Evolutionary conservation across 2,888 invertebrate species (phyloP), one percentile per base, ranked within the genome.

Genomic region (Pyrocoelia pectoralis): DNA sequence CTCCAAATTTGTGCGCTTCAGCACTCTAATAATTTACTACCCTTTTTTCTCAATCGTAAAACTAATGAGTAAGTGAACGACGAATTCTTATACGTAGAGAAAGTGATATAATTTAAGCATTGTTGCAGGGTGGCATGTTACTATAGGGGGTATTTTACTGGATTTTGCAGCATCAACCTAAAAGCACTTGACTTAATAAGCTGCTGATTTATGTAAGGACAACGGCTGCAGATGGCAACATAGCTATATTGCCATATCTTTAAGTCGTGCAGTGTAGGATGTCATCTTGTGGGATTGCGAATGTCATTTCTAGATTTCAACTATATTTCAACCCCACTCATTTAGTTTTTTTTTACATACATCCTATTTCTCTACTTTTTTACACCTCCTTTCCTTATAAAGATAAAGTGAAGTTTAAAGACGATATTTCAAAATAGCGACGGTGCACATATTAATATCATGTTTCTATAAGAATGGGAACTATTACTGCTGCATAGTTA

Each of bases 161-260:
- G 40, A 59, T 60, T 60, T 58, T 60, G 54, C 46, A 29, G 56
- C 52, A 49, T 56, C 59, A 60, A 56, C 59, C 64, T 61, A 57
- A 65, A 76, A 72, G 77, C 79, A 80, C 80, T 80, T 52, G 52
- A 52, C 52, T 52, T 52, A 52, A 52, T 80, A 78, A 52, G 52
- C 69, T 69, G 68, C 69, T 80, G 33, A 52, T 52, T 52, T 33
- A 17, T 28, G 17, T 17, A 29, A 29, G 64, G 70, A 68, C 68
- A 63, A 67, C 73, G 17, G 57, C 53, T 58, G 58, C 58, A 58
- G 54, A 63, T 55, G 63, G 63, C 73, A 78, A 79, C 78, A 79
- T 77, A 80, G 74, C 77, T 76, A 72, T 74, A 79, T 79, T 80
- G 79, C 80, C 80, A 80, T 71, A 73, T 73, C 78, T 79, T 80